Base-by-base conservation (phyloP, 2,797 vertebrate species). In the Darevskia mixta region DNA sequence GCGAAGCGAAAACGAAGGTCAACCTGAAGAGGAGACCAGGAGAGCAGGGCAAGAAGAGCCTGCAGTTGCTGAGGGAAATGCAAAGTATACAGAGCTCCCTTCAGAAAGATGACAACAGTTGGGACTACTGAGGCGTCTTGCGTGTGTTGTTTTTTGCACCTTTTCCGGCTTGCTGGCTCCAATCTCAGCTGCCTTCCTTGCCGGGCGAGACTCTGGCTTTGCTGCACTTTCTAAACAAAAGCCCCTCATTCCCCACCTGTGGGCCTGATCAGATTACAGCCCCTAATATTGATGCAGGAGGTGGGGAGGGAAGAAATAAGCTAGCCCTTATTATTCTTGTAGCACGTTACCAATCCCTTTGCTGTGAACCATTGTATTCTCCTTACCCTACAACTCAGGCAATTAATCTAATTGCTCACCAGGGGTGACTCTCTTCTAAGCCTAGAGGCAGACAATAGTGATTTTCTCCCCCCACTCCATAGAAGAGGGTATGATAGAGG, bases 11-110 rank as follows among this genome's bases (percentile, higher is more conserved):
- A 87, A 93, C 96, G 1, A 94, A 94, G 87, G 95, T 96, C 88
- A 94, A 97, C 83, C 86, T 93, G 8, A 98, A 97, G 94, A 94
- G 91, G 32, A 97, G 94, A 91, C 98, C 98, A 15, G 98, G 98
- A 35, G 98, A 98, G 87, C 97, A 96, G 91, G 98, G 97, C 93
- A 97, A 95, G 89, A 98, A 94, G 58, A 99, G 97, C 86, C 98
- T 99, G 89, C 97, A 96, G 90, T 95, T 99, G 95, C 92, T 99
- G 92, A 97, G 96, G 91, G 99, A 99, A 87, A 98, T 99, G 99
- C 98, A 98, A 91, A 98, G 97, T 85, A 97, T 99, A 93, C 98
- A 98, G 97, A 98, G 94, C 29, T 99, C 98, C 0, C 95, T 99
- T 58, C 96, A 96, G 92, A 97, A 93, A 95, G 97, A 97, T 66